These are phyloP conservation scores for Acleris literana DNA, from an alignment of 2,888 invertebrate species.

Conservation along the genomic window DNA sequence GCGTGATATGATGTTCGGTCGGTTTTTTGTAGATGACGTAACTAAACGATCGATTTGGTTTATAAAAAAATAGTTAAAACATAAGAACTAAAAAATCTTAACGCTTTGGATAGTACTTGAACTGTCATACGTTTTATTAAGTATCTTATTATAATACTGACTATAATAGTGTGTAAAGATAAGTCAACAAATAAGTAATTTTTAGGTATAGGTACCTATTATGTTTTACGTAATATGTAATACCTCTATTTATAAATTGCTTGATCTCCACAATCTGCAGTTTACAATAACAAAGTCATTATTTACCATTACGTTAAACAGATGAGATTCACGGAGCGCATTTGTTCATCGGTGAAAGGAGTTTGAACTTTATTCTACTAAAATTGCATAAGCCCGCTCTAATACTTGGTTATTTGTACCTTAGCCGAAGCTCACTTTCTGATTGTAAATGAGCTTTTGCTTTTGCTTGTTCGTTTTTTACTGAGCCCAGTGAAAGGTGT, in stretches of 20 bases:
- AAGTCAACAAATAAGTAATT: slow-evolving; percentile 1
- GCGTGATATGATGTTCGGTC: neutral
- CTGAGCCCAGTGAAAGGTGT: slow-evolving; percentile 57
- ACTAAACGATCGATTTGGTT: neutral
- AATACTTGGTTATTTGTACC: slow-evolving; percentile 53
- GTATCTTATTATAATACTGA: slow-evolving; percentile 8
- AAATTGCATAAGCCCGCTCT: slow-evolving; percentile 60
- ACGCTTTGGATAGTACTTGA: no score
- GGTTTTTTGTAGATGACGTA: slow-evolving; percentile 10
- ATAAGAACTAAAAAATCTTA: no score
- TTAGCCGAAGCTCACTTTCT: slow-evolving; percentile 55
- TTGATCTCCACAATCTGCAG: neutral
- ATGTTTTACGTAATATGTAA: neutral
- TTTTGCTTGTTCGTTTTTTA: slow-evolving; percentile 54
- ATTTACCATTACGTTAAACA: slow-evolving; percentile 29
- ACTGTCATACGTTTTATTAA: no score
- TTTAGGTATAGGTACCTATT: no score
- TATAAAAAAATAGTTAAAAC: no score
- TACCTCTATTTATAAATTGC: slow-evolving; percentile 8
- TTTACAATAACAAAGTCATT: slow-evolving; percentile 25
- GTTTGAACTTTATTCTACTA: slow-evolving; percentile 56
- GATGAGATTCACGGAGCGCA: slow-evolving; percentile 27
- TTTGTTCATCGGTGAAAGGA: slow-evolving; percentile 56
- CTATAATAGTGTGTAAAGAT: slow-evolving; percentile 11
- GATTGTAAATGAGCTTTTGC: slow-evolving; percentile 61